phyloP scores from a whole-genome alignment of 2,113 vertebrate genomes.

The Petromus typicus region DNA sequence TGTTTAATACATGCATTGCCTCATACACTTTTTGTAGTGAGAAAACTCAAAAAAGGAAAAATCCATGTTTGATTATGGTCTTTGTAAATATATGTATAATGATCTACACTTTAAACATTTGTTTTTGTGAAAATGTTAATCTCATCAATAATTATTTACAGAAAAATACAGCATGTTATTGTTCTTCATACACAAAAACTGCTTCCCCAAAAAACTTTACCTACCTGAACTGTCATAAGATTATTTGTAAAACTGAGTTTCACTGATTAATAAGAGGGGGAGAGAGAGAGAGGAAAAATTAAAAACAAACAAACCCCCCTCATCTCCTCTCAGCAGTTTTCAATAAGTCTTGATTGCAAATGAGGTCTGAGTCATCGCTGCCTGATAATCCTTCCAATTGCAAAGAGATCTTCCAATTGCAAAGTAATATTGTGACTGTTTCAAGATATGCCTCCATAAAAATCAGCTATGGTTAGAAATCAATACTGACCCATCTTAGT shows the following conservation, averaged over 20 bases:
- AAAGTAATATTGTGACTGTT: background rate
- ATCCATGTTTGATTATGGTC: background rate
- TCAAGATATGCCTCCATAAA: constrained; percentile 29
- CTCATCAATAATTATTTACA: background rate
- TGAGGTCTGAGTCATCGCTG: background rate
- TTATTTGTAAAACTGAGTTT: background rate
- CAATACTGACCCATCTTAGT: background rate
- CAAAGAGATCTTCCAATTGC: constrained; percentile 42
- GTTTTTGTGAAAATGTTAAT: background rate
- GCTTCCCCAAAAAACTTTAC: background rate
- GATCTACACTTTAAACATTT: background rate
- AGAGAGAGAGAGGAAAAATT: background rate
- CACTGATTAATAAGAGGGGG: background rate
- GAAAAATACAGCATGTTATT: background rate
- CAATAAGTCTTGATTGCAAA: constrained; percentile 33
- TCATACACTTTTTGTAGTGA: background rate
- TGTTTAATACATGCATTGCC: background rate
- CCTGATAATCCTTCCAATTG: background rate
- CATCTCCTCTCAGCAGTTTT: background rate
- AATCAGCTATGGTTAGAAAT: constrained; percentile 53
- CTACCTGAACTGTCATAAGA: background rate
- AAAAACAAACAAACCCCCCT: background rate
- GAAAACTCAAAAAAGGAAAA: background rate
- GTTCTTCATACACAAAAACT: background rate
- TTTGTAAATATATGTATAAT: background rate